Conservation (phyloP, 1,140 invertebrate genomes). For the Heterodera schachtii region DNA sequence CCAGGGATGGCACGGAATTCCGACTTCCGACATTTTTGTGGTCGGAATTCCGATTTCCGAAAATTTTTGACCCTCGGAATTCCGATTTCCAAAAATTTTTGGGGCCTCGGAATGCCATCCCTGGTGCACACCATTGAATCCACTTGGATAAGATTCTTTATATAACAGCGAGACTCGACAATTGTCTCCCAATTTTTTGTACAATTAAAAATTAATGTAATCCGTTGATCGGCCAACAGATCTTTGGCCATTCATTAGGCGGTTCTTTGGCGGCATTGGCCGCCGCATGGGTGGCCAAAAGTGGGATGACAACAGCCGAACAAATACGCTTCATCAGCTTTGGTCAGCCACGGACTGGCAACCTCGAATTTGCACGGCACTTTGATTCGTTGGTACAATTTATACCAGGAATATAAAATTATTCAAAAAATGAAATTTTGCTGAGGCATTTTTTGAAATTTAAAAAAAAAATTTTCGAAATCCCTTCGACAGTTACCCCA, state of each 20-base stretch:
- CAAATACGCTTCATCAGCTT: conserved; percentile 46
- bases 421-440: conserved; percentile 27
- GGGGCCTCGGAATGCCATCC: too few species aligned
- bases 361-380: conserved; percentile 44
- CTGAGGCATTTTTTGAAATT: conserved; percentile 7
- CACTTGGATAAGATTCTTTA: too few species aligned
- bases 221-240: conserved; percentile 16
- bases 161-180: too few species aligned
- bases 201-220: too few species aligned
- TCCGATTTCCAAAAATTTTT: too few species aligned
- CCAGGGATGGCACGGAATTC: too few species aligned
- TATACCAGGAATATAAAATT: too few species aligned
- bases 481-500: conserved; percentile 21
- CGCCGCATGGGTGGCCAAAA: conserved; percentile 47
- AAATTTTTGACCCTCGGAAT: too few species aligned
- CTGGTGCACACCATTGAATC: too few species aligned
- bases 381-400: conserved; percentile 43
- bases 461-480: neutral
- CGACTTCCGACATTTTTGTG: too few species aligned
- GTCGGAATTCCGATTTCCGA: too few species aligned
- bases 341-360: conserved; percentile 47
- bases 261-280: conserved; percentile 46
- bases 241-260: conserved; percentile 47
- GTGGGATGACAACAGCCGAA: conserved; percentile 28
- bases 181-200: too few species aligned